Evolutionary conservation across 1,140 invertebrate genomes (phyloP), one percentile per base, ranked within the genome.

Genomic region (Wiebesia pumilae): DNA sequence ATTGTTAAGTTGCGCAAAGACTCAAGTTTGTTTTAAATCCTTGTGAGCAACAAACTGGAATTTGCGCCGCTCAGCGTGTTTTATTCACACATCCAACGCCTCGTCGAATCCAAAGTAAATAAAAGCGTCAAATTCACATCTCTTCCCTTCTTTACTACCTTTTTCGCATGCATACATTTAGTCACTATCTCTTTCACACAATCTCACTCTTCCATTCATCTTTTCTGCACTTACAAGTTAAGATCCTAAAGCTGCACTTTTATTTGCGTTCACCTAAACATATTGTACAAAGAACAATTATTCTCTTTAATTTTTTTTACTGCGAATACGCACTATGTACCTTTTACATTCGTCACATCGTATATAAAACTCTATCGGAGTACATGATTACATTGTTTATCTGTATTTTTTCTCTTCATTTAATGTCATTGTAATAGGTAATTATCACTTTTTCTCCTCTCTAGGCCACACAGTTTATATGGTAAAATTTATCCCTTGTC

Each of bases 321-420:
- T 84, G 86, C 88, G 88, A 88, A 88, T 89, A 90, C 90, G 91
- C 90, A 90, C 90, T 92, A 92, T 91, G 88, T 92, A 91, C 87
- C 92, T 91, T 90, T 90, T 93, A 93, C 91, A 93, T 93, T 93
- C 91, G 92, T 92, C 93, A 94, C 93, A 93, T 92, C 87, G 90
- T 93, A 93, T 94, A 94, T 93, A 93, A 94, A 94, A 94, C 92
- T 94, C 92, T 93, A 93, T 93, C 90, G 90, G 92, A 93, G 93
- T 93, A 94, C 91, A 93, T 93, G 93, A 92, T 93, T 94, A 93
- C 91, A 92, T 91, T 90, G 90, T 90, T 92, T 92, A 92, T 90
- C 89, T 91, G 90, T 91, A 90, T 89, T 91, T 91, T n/a, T 86
- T 85, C 30, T 58, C 80, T 85, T 89, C 58, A 89, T 90, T 90